phyloP scores from a whole-genome alignment of 1,140 invertebrate species.

The Papilio machaon region DNA sequence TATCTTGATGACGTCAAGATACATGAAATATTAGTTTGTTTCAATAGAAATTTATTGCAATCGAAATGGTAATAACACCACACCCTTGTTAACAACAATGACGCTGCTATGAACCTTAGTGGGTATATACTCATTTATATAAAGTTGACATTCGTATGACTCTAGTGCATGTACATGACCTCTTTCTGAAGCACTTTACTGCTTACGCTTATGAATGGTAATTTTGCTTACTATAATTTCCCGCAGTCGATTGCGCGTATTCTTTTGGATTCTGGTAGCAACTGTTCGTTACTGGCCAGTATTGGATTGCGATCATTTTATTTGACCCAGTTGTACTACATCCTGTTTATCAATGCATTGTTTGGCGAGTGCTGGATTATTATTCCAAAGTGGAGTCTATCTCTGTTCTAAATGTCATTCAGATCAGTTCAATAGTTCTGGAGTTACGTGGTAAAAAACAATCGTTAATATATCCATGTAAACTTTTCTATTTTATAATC shows the following conservation, averaged over 20 bases:
- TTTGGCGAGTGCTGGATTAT: background rate
- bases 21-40: no score
- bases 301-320: background rate
- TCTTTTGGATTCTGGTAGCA: background rate
- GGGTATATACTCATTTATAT: no score
- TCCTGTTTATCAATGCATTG: conserved; percentile 1
- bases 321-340: background rate
- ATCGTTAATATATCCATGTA: no score
- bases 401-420: no score
- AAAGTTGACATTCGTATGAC: background rate
- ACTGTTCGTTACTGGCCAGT: background rate
- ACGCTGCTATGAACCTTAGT: no score
- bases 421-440: no score
- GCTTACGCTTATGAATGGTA: conserved; percentile 1
- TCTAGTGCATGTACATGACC: background rate
- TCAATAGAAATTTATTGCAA: no score
- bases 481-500: no score
- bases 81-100: no score
- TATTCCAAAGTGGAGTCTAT: background rate
- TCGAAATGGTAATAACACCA: no score
- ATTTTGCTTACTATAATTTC: background rate
- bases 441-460: no score
- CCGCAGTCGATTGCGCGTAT: background rate
- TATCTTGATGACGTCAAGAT: no score
- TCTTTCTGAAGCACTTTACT: background rate